Percentiles rank a stretch among this genome's conserved stretches.
These are phyloP conservation scores for Diaphora mendica DNA, from an alignment of 2,888 invertebrate genomes.

Conservation along the genomic window DNA sequence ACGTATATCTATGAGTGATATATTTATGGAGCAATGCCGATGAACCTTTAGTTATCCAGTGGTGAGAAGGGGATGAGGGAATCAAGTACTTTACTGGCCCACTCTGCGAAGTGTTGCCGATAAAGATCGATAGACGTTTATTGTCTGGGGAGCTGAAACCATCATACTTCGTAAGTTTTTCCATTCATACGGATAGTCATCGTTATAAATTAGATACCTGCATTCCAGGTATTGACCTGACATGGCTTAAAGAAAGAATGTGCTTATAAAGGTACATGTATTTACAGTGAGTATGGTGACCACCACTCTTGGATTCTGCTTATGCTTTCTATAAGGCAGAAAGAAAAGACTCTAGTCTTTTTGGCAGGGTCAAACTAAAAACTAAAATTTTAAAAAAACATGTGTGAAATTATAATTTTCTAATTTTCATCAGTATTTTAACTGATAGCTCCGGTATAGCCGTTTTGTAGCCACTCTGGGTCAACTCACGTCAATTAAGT, in stretches of 20 bases:
- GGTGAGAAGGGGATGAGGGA: background rate
- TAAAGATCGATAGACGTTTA: constrained; percentile 5
- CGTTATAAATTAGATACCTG: background rate
- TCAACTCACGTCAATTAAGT: no score
- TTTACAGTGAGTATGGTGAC: no score
- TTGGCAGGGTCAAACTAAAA: no score
- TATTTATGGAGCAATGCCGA: background rate
- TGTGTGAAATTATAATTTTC: no score
- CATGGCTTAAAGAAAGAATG: background rate
- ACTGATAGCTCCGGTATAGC: no score
- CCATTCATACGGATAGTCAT: background rate
- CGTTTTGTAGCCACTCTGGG: background rate
- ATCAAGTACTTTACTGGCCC: background rate
- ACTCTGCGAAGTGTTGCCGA: background rate
- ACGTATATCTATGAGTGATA: background rate
- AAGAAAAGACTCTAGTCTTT: no score
- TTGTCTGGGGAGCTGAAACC: background rate
- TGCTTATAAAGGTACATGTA: no score
- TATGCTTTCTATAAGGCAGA: no score
- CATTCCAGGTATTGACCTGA: background rate
- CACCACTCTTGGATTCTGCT: no score
- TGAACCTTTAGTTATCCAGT: constrained; percentile 1
- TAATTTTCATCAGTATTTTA: no score
- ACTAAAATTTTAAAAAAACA: no score
- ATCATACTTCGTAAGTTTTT: background rate